Conservation (phyloP, 2,113 vertebrate genomes). For the Actinemys pallida region DNA sequence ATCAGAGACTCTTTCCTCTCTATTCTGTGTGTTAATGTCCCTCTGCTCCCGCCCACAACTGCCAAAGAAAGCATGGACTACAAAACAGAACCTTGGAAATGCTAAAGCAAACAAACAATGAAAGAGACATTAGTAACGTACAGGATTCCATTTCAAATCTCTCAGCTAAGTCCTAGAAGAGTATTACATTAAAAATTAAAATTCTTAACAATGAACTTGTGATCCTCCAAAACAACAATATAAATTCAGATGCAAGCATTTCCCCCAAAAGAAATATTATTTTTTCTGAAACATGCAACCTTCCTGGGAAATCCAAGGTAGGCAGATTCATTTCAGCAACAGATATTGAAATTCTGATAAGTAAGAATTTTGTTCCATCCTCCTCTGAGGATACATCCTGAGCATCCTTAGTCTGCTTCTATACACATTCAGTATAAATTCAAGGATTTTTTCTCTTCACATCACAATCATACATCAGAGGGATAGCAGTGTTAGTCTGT, state of each 20-base stretch:
- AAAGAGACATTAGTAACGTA: background rate
- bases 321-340: background rate
- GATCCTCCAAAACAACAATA: background rate
- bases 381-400: background rate
- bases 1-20: too few relatives aligned
- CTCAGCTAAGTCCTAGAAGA: background rate
- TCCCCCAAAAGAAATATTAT: background rate
- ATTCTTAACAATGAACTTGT: background rate
- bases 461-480: background rate
- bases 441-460: background rate
- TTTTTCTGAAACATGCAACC: background rate
- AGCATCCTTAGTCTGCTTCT: background rate
- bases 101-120: background rate
- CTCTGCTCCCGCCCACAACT: background rate
- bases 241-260: background rate
- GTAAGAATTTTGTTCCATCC: background rate
- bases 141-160: background rate
- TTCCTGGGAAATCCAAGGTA: background rate
- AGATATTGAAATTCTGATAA: background rate
- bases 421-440: background rate
- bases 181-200: background rate
- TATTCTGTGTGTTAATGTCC: background rate
- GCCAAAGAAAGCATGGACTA: background rate
- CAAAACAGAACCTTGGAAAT: background rate
- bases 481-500: too few relatives aligned